A percentile compares a stretch with the other conserved stretches of the same genome.
Conservation (phyloP, 1,140 invertebrate genomes). For the Aphis craccivora region DNA sequence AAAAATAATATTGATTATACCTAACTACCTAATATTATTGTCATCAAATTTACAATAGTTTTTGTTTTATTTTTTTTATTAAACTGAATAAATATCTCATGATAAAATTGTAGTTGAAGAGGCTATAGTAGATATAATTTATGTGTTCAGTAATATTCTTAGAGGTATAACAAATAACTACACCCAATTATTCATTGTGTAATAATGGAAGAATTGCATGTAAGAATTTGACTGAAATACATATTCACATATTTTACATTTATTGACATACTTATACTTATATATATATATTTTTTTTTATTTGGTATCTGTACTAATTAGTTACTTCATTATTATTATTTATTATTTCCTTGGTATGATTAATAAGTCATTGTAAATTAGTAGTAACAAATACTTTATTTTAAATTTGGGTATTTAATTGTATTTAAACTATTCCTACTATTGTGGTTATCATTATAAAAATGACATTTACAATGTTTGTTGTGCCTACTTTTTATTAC, state of each 20-base stretch:
- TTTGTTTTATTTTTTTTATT: slow-evolving; percentile 13
- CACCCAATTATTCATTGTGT: not conserved
- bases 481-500: not conserved
- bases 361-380: not conserved
- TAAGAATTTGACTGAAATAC: not conserved
- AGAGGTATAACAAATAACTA: not conserved
- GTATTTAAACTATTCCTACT: not conserved
- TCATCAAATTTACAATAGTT: not conserved
- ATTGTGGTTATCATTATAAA: no score
- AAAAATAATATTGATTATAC: not conserved
- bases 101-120: not conserved
- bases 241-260: not conserved
- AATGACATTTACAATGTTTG: not conserved
- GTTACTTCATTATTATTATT: not conserved
- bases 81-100: not conserved
- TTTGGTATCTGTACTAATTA: not conserved
- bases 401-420: not conserved
- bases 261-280: not conserved
- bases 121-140: not conserved
- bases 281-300: not conserved
- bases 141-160: not conserved
- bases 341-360: not conserved
- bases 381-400: not conserved
- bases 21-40: not conserved
- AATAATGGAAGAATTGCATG: not conserved